These are phyloP conservation scores for Tribolium madens DNA, from an alignment of 1,140 invertebrate species.

Conservation along the genomic window DNA sequence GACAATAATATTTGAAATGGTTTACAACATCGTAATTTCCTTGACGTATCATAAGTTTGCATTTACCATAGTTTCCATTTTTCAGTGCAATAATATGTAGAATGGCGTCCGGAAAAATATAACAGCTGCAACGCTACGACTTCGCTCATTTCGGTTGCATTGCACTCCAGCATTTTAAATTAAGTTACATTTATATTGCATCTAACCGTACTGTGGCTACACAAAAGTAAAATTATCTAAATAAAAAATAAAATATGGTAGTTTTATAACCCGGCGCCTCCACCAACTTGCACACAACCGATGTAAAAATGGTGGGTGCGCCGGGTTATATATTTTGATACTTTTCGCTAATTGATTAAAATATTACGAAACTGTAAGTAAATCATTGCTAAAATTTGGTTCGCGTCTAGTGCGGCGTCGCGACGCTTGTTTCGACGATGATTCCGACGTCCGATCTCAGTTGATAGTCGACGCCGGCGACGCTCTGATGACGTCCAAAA, in stretches of 20 bases:
- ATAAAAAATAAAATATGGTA: too few species aligned
- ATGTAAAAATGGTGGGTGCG: too few species aligned
- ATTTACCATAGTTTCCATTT: not conserved
- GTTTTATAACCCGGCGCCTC: too few species aligned
- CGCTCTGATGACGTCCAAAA: constrained; percentile 8
- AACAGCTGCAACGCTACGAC: not conserved
- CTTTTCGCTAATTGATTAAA: constrained; percentile 3
- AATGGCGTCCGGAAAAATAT: constrained; percentile 25
- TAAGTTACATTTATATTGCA: constrained; percentile 12
- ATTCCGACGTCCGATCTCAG: constrained; percentile 5
- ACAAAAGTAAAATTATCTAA: not conserved
- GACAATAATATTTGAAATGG: not conserved
- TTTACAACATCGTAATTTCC: not conserved
- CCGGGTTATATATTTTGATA: too few species aligned
- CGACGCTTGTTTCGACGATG: constrained; percentile 6
- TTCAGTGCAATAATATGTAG: constrained; percentile 16
- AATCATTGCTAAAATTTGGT: not conserved
- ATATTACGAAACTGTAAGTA: constrained; percentile 25
- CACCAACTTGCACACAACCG: too few species aligned
- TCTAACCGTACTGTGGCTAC: not conserved
- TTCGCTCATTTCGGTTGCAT: constrained; percentile 3
- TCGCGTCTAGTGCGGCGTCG: not conserved
- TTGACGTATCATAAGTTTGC: not conserved
- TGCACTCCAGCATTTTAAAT: not conserved
- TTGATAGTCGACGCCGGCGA: constrained; percentile 7